These are phyloP conservation scores for Herpetotheres cachinnans DNA, from an alignment of 2,113 vertebrate species.

Conservation along the genomic window DNA sequence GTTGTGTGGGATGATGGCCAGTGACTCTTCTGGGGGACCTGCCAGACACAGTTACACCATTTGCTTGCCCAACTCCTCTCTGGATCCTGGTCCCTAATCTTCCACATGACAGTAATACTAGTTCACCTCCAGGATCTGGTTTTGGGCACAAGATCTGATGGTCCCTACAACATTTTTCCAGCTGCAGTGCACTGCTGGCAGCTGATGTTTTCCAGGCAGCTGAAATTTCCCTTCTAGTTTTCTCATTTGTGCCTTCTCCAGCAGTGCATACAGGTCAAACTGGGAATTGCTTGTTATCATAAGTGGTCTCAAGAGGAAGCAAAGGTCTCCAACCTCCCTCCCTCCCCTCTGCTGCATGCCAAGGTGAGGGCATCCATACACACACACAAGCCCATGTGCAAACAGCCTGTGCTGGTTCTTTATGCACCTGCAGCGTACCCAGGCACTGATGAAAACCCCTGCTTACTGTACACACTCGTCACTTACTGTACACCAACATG, in stretches of 20 bases:
- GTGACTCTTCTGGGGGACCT: neutral
- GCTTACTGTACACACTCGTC: neutral
- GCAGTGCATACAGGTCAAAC: neutral
- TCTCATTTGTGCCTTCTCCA: neutral
- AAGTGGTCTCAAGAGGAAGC: neutral
- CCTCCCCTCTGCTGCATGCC: neutral
- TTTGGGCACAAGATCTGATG: neutral
- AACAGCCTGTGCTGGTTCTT: neutral
- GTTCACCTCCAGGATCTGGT: neutral
- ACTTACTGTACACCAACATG: neutral
- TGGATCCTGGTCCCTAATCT: neutral
- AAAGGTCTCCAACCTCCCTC: neutral
- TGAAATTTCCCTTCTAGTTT: neutral
- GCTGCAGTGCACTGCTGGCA: neutral
- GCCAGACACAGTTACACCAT: neutral
- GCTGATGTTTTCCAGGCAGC: neutral
- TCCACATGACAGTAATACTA: neutral
- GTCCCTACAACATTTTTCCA: neutral
- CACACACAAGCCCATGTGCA: neutral
- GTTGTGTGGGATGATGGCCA: neutral
- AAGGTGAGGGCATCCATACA: neutral
- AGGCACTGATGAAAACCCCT: neutral
- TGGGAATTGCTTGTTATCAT: neutral
- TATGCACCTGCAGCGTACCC: rapidly evolving
- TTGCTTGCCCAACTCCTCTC: neutral